These are phyloP conservation scores for Onthophagus taurus DNA, from an alignment of 1,140 invertebrate species.

Conservation along the genomic window DNA sequence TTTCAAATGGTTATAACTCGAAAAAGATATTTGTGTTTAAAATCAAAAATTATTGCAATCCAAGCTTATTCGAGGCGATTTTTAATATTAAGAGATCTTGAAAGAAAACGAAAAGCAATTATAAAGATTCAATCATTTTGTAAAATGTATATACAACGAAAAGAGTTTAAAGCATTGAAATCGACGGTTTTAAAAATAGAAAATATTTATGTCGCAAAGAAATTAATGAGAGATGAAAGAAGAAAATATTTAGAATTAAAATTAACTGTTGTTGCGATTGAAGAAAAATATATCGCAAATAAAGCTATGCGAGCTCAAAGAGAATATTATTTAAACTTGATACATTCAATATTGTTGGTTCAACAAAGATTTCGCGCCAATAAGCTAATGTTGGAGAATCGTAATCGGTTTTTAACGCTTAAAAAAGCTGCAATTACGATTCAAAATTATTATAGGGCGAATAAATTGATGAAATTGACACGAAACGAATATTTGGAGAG, in stretches of 20 bases:
- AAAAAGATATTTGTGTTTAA: constrained; percentile 32
- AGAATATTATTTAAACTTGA: neutral
- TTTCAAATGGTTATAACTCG: constrained; percentile 37
- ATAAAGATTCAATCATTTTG: constrained; percentile 21
- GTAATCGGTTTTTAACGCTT: constrained; percentile 10
- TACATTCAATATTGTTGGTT: neutral
- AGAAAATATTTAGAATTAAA: constrained; percentile 20
- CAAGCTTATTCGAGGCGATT: constrained; percentile 19
- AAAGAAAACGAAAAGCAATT: constrained; percentile 1
- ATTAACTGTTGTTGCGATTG: constrained; percentile 20
- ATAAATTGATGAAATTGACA: constrained; percentile 26
- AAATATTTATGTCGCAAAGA: constrained; percentile 16
- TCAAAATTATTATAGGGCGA: constrained; percentile 20
- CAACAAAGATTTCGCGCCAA: constrained; percentile 22
- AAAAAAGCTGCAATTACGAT: constrained; percentile 23
- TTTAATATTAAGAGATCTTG: neutral
- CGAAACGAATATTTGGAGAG: constrained; percentile 23
- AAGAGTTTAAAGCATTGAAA: constrained; percentile 32
- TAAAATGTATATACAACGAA: constrained; percentile 21
- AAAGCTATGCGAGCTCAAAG: neutral
- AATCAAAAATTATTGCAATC: constrained; percentile 31
- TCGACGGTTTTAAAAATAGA: constrained; percentile 28
- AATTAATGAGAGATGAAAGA: constrained; percentile 12
- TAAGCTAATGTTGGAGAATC: constrained; percentile 13
- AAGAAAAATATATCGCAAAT: constrained; percentile 23